Conservation (phyloP, 2,113 vertebrate species). For the Mola mola region DNA sequence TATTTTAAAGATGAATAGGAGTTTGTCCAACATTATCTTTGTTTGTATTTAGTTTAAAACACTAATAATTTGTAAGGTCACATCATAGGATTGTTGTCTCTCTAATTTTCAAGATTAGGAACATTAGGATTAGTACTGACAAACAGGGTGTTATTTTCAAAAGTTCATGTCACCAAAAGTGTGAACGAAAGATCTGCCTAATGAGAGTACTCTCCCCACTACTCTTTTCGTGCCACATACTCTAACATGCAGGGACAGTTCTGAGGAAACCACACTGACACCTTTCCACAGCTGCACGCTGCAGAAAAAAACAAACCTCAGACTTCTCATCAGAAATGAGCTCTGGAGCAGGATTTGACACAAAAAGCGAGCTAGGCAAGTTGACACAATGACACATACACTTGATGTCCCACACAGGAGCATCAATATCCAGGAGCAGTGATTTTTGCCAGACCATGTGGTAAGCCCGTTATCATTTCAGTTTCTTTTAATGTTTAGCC, state of each 20-base stretch:
- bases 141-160: neutral
- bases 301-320: constrained; percentile 50
- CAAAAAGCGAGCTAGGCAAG: constrained; percentile 39
- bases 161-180: neutral
- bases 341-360: constrained; percentile 55
- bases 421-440: constrained; percentile 25
- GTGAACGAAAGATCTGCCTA: neutral
- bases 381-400: constrained; percentile 35
- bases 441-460: constrained; percentile 20
- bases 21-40: no score
- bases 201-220: neutral
- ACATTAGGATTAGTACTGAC: no score
- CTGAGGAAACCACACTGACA: constrained; percentile 64
- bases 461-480: constrained; percentile 29
- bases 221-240: no score
- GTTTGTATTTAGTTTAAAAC: no score
- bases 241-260: constrained; percentile 45
- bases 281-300: constrained; percentile 28
- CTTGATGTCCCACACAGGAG: constrained; percentile 6
- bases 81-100: no score
- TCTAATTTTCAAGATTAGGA: neutral
- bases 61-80: no score
- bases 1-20: no score
- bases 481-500: neutral
- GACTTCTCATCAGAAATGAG: constrained; percentile 74